These are phyloP conservation scores for Cygnus atratus DNA, from an alignment of 2,113 vertebrate species.

Conservation along the genomic window DNA sequence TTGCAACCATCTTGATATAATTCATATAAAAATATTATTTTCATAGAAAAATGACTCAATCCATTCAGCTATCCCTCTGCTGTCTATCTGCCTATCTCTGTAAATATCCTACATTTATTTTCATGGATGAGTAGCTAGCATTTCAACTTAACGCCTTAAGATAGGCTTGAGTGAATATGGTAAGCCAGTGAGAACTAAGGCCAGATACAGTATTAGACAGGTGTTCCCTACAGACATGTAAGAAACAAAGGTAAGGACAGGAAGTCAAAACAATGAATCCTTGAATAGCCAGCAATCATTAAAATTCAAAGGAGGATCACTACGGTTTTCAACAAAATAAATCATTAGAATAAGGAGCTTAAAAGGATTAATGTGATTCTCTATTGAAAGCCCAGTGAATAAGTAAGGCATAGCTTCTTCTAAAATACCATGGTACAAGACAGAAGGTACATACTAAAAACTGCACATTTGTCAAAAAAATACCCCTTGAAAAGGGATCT, in stretches of 20 bases:
- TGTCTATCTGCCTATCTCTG: conserved; percentile 78
- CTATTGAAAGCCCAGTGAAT: conserved; percentile 85
- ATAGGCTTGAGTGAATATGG: conserved; percentile 83
- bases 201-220: conserved; percentile 86
- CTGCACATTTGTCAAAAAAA: conserved; percentile 61
- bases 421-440: conserved; percentile 78
- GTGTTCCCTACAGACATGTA: conserved; percentile 87
- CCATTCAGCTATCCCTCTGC: conserved; percentile 61
- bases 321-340: conserved; percentile 90
- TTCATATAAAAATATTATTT: conserved; percentile 58
- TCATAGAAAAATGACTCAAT: conserved; percentile 71
- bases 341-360: conserved; percentile 93
- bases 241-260: conserved; percentile 91
- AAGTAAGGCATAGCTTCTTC: conserved; percentile 80
- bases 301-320: conserved; percentile 92
- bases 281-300: conserved; percentile 88
- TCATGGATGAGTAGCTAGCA: conserved; percentile 79
- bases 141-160: conserved; percentile 79
- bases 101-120: conserved; percentile 77
- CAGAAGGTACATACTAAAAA: conserved; percentile 70
- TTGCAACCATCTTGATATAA: conserved; percentile 34
- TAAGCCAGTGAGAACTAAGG: conserved; percentile 82
- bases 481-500: conserved; percentile 53
- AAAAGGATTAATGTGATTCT: conserved; percentile 91
- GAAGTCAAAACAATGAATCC: conserved; percentile 94